A percentile compares a stretch with the other conserved stretches of the same genome.
phyloP scores from a whole-genome alignment of 2,888 invertebrate species.

The Cactoblastis cactorum region DNA sequence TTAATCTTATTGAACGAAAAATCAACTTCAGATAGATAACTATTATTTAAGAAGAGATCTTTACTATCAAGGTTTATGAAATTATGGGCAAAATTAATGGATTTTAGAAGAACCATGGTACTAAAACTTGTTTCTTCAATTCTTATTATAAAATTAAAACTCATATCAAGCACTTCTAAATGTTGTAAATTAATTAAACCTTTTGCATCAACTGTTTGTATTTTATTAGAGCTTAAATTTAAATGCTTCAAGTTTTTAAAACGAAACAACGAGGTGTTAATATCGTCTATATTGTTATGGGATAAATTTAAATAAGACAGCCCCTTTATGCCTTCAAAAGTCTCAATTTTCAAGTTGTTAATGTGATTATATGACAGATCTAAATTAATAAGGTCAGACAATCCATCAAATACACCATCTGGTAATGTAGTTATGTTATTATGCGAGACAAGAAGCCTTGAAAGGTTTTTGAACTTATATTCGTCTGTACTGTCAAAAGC shows the following conservation, averaged over 20 bases:
- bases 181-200: slow-evolving; percentile 41
- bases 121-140: slow-evolving; percentile 36
- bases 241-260: slow-evolving; percentile 41
- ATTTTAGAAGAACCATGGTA: slow-evolving; percentile 29
- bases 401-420: slow-evolving; percentile 39
- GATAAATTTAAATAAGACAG: slow-evolving; percentile 43
- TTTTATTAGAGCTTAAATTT: slow-evolving; percentile 41
- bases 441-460: slow-evolving; percentile 42
- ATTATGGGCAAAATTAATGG: slow-evolving; percentile 42
- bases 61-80: slow-evolving; percentile 33
- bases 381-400: slow-evolving; percentile 36
- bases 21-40: slow-evolving; percentile 32
- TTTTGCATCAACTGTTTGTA: slow-evolving; percentile 30
- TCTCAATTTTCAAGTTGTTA: slow-evolving; percentile 30
- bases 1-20: slow-evolving; percentile 47
- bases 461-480: slow-evolving; percentile 30
- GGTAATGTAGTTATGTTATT: slow-evolving; percentile 41
- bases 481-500: slow-evolving; percentile 26
- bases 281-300: slow-evolving; percentile 40
- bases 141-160: slow-evolving; percentile 36
- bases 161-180: slow-evolving; percentile 38
- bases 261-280: slow-evolving; percentile 46
- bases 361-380: slow-evolving; percentile 53
- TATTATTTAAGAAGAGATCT: slow-evolving; percentile 31
- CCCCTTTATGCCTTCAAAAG: slow-evolving; percentile 49